Conservation (phyloP, 53 echinoderm and acorn worm genomes). For the Holothuria scabra region DNA sequence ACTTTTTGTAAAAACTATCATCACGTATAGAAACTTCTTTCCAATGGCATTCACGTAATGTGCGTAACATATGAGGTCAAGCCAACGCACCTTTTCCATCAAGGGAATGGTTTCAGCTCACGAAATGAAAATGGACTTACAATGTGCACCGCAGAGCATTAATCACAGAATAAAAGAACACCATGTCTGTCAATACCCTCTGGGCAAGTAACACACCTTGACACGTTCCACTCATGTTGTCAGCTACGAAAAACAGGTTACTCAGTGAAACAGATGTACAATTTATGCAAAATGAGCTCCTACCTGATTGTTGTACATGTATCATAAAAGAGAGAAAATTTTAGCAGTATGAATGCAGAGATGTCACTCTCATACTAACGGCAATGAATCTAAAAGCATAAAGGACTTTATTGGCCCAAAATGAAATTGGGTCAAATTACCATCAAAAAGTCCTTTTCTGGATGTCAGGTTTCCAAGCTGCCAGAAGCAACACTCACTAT, state of each 20-base stretch:
- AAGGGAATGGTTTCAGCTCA: too few species aligned
- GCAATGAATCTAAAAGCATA: background rate
- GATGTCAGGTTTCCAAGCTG: background rate
- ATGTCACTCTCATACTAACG: background rate
- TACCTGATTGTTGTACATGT: constrained; percentile 10
- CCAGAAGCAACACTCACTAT: background rate
- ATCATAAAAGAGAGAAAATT: background rate
- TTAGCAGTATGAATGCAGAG: constrained; percentile 18
- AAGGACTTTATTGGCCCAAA: background rate
- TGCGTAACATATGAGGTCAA: too few species aligned
- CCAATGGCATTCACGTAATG: too few species aligned
- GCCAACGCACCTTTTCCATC: too few species aligned
- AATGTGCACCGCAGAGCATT: constrained; percentile 14
- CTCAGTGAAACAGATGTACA: constrained; percentile 1
- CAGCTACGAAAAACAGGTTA: constrained; percentile 25
- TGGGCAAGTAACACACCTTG: constrained; percentile 32
- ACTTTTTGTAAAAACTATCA: too few species aligned
- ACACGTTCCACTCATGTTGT: constrained; percentile 39
- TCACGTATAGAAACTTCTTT: too few species aligned
- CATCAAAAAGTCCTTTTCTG: constrained; percentile 25
- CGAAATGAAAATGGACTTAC: background rate
- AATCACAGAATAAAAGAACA: constrained; percentile 1
- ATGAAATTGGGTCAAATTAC: constrained; percentile 43
- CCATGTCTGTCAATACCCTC: constrained; percentile 36
- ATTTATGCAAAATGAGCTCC: constrained; percentile 28